Evolutionary conservation across 2,888 invertebrate species (phyloP), one percentile per base, ranked within the genome.

Genomic region (Amaurobius ferox): DNA sequence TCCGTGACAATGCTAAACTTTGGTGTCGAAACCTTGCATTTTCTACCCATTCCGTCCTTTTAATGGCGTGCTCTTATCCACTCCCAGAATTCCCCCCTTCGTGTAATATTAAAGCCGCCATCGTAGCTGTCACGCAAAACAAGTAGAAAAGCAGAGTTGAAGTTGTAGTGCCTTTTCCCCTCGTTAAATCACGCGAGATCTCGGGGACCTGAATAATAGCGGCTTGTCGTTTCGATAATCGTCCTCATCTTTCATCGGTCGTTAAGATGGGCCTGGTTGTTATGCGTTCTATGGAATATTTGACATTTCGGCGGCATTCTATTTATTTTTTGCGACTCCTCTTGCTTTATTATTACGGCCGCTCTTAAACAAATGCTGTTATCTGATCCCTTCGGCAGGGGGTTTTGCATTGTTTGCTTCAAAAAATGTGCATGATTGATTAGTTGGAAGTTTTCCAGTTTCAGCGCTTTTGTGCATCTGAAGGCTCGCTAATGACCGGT

Each of bases 51-150:
- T 67, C 61, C 23, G 26, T 23, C 19, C 26, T 48, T 72, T 61
- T 44, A 32, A 48, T 32, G 28, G 72, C 72, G 48, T 72, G 72
- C 19, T 19, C 23, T 19, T 70, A 44, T 16, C 16, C 44, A 44
- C 44, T 44, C 26, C n/a, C n/a, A 11, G 70, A 48, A 70, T 55
- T 48, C 61, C 72, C 29, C 30, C 32, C 19, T 32, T 72, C 72
- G 48, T 55, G 30, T 29, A 32, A 28, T 61, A 72, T 55, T 30
- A 72, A 72, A 72, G 67, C 44, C 29, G 72, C 55, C 23, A 72
- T 61, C 13, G 61, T 67, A 72, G 28, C 48, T 68, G 81, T 76
- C 81, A 81, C 81, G 81, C 81, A 30, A 74, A 74, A 81, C 68
- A 81, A 74, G 61, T 73, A 40, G 29, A 32, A 44, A 40, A 61